Percentiles rank a stretch among this genome's conserved stretches.
phyloP scores from a whole-genome alignment of 2,797 vertebrate species.

The Eulemur mongoz region DNA sequence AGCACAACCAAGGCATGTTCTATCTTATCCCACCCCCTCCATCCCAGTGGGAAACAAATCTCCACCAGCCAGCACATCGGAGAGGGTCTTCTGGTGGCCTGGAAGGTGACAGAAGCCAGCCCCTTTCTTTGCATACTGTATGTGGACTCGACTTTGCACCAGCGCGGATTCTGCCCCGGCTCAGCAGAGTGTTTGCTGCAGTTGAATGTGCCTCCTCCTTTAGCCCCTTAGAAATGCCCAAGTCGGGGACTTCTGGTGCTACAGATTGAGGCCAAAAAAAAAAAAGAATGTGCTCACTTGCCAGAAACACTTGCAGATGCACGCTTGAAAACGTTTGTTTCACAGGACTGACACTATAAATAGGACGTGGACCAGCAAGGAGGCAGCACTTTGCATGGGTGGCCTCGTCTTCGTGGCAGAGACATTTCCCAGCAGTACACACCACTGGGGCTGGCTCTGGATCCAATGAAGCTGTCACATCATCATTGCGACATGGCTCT shows the following conservation, averaged over 20 bases:
- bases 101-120: background rate
- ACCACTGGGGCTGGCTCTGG: background rate
- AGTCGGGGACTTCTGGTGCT: background rate
- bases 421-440: background rate
- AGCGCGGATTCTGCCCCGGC: background rate
- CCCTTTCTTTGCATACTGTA: background rate
- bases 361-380: slow-evolving; percentile 9
- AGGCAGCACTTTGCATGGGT: slow-evolving; percentile 50
- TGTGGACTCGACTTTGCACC: background rate
- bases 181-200: background rate
- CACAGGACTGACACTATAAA: slow-evolving; percentile 50
- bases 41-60: background rate
- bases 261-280: background rate
- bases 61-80: background rate
- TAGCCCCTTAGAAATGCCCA: background rate
- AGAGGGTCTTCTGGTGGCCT: background rate
- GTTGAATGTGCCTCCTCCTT: background rate
- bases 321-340: slow-evolving; percentile 48
- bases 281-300: background rate
- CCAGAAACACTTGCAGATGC: background rate
- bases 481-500: background rate
- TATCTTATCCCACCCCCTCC: background rate
- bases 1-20: background rate
- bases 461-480: background rate
- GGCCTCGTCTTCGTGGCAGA: slow-evolving; percentile 53